Conservation (phyloP, 2,888 invertebrate genomes). For the Drosophila flavopinicola region DNA sequence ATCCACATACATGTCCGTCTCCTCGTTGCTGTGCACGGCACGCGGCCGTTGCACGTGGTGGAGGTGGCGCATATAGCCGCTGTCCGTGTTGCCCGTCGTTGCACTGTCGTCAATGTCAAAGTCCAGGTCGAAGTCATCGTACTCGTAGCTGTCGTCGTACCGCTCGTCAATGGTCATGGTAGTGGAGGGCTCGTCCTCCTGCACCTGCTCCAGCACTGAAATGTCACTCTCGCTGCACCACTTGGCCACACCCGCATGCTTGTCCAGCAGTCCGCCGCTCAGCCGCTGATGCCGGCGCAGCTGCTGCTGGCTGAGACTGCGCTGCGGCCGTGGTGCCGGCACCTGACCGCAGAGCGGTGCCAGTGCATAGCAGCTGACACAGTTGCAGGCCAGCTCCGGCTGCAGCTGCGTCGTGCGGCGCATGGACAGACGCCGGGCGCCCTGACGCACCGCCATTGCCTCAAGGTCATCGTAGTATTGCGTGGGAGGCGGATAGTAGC, state of each 20-base stretch:
- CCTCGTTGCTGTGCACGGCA: conserved; percentile 27
- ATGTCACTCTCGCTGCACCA: conserved; percentile 84
- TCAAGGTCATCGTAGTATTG: conserved; percentile 70
- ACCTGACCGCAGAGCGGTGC: conserved; percentile 81
- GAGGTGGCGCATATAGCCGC: conserved; percentile 32
- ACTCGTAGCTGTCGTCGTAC: conserved; percentile 63
- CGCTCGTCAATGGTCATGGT: conserved; percentile 41
- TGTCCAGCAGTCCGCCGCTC: conserved; percentile 71
- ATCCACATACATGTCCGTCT: conserved; percentile 61
- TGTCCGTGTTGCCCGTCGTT: conserved; percentile 16
- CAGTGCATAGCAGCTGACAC: conserved; percentile 82
- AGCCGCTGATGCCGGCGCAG: conserved; percentile 79
- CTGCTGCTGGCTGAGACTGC: conserved; percentile 82
- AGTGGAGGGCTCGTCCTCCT: conserved; percentile 46
- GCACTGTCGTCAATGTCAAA: conserved; percentile 68
- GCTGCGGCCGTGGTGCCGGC: conserved; percentile 76
- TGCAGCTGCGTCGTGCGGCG: conserved; percentile 47
- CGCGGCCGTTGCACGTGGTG: conserved; percentile 30
- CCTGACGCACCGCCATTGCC: conserved; percentile 56
- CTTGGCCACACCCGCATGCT: conserved; percentile 71
- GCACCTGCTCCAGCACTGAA: conserved; percentile 72
- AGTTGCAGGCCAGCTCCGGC: conserved; percentile 70
- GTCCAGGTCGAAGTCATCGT: conserved; percentile 76
- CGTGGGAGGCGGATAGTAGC: conserved; percentile 31
- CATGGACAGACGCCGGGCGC: conserved; percentile 59